Base-by-base conservation (phyloP, 2,797 vertebrate species). In the Menidia menidia region DNA sequence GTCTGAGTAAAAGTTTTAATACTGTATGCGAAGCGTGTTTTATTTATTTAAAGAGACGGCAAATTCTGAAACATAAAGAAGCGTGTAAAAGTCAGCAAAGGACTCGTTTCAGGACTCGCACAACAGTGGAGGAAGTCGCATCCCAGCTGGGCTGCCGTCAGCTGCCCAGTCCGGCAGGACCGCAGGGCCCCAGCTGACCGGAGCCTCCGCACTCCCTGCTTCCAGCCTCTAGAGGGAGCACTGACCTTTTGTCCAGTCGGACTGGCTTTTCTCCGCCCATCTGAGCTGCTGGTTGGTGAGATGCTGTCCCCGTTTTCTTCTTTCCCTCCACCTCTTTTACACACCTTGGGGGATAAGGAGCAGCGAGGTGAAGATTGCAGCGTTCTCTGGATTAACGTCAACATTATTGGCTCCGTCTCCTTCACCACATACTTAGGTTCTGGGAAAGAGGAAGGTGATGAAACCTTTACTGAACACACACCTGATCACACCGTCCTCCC, bases 1-100 rank as follows among this genome's bases (percentile, higher is more conserved):
- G 93, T 93, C 88, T 51, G 84, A 95, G 88, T 94, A 94, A 94
- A 95, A 77, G 84, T 92, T 93, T 93, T 92, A 93, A 91, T 95
- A 93, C 89, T 90, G 88, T 86, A 91, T 25, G 2, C 30, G 4
- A 68, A 13, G 75, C 79, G 79, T 77, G 41, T 71, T 63, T 75
- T n/a, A n/a, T 73, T 82, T 51, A 18, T 77, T 73, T 25, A 25
- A 25, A 25, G 25, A 25, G 25, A 25, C 25, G 25, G 2, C 25
- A 25, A 13, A 75, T 72, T 45, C 3, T 44, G 25, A 45, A 59
- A 65, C 44, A 25, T 0, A 13, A 13, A 12, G 66, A 25, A 55
- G 1, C 0, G 11, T 48, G 66, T 33, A 4, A 31, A 61, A 32
- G 30, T 10, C 0, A 60, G 44, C 50, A 1, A 13, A 15, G 0